phyloP scores from a whole-genome alignment of 2,888 invertebrate species.

The Stegana nigrithorax region DNA sequence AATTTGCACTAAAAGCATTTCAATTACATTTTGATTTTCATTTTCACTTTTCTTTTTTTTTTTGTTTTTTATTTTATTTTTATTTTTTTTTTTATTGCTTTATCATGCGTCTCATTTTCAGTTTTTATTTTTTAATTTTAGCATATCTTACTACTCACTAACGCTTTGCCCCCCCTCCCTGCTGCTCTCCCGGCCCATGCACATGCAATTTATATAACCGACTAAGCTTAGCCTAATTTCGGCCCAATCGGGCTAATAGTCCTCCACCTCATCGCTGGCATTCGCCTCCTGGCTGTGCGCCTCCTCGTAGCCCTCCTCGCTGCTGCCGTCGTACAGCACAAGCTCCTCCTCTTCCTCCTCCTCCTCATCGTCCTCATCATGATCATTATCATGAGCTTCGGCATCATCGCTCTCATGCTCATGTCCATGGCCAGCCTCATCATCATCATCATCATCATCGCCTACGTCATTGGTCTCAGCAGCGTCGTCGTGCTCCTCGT shows the following conservation, averaged over 20 bases:
- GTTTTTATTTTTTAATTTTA: background rate
- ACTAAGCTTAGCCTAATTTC: background rate
- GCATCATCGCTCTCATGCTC: constrained; percentile 17
- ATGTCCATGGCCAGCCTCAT: constrained; percentile 17
- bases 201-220: background rate
- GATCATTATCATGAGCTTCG: background rate
- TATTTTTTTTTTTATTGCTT: background rate
- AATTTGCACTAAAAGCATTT: constrained; percentile 32
- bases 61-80: too few species aligned
- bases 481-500: constrained; percentile 16
- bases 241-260: constrained; percentile 27
- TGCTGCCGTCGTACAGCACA: constrained; percentile 46
- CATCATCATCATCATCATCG: constrained; percentile 39
- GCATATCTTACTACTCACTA: too few species aligned
- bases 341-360: constrained; percentile 36
- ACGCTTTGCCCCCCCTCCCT: too few species aligned
- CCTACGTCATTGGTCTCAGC: constrained; percentile 37
- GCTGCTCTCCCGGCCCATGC: background rate
- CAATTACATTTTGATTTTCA: too few species aligned
- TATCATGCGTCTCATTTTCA: background rate
- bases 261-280: constrained; percentile 45
- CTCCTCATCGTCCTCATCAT: constrained; percentile 25
- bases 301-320: constrained; percentile 53
- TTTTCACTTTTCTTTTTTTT: background rate
- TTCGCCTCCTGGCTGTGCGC: constrained; percentile 41